A percentile compares a stretch with the other conserved stretches of the same genome.
phyloP scores from a whole-genome alignment of 2,888 invertebrate species.

The Serripes groenlandicus region DNA sequence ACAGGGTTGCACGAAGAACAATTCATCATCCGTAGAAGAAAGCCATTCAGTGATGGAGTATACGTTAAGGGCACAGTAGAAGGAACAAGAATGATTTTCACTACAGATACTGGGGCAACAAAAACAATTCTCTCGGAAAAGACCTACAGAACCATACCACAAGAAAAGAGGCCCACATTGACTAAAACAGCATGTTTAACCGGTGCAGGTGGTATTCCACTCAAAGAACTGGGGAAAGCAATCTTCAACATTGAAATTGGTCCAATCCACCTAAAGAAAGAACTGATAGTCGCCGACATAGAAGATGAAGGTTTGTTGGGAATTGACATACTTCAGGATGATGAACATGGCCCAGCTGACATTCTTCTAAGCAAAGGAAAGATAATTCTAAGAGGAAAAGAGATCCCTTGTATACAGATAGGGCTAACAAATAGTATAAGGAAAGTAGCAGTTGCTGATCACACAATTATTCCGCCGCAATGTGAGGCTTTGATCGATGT shows the following conservation, averaged over 20 bases:
- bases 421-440: constrained; percentile 4
- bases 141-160: neutral
- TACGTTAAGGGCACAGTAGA: constrained; percentile 16
- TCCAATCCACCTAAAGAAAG: neutral
- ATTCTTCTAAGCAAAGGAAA: constrained; percentile 42
- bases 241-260: constrained; percentile 27
- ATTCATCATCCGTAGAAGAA: neutral
- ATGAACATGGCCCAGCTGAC: constrained; percentile 38
- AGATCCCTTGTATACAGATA: constrained; percentile 42
- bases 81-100: neutral
- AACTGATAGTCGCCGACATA: constrained; percentile 51
- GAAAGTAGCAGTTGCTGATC: constrained; percentile 52
- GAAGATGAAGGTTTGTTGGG: constrained; percentile 54
- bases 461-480: constrained; percentile 39
- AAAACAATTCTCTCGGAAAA: constrained; percentile 7
- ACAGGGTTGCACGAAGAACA: neutral
- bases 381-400: constrained; percentile 15
- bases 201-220: constrained; percentile 28
- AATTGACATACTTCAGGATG: constrained; percentile 42
- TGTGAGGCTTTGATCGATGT: constrained; percentile 59
- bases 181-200: neutral
- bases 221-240: constrained; percentile 33
- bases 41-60: constrained; percentile 15
- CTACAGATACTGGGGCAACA: constrained; percentile 11
- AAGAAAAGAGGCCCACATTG: neutral